These are phyloP conservation scores for Callimorpha dominula DNA, from an alignment of 2,888 invertebrate species.

Conservation along the genomic window DNA sequence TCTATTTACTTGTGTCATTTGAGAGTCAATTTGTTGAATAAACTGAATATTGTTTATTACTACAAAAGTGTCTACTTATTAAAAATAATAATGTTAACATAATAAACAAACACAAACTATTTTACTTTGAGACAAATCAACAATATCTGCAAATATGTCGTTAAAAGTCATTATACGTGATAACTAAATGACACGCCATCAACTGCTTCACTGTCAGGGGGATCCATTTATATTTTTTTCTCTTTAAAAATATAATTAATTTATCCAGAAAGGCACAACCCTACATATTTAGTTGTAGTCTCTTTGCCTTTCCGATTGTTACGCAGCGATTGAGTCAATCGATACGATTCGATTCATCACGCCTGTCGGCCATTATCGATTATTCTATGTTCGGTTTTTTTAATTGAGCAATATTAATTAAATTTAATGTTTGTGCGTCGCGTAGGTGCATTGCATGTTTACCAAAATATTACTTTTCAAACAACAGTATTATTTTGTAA, in stretches of 20 bases:
- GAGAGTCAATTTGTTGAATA: neutral
- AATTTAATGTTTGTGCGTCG: slow-evolving; percentile 31
- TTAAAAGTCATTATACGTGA: neutral
- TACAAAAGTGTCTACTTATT: neutral
- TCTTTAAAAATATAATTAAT: neutral
- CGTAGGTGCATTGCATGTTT: slow-evolving; percentile 31
- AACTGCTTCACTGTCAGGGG: neutral
- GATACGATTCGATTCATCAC: slow-evolving; percentile 40
- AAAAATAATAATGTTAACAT: neutral
- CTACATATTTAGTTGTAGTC: slow-evolving; percentile 6
- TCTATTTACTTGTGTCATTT: neutral
- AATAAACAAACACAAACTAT: neutral
- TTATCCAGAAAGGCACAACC: neutral
- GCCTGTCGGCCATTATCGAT: slow-evolving; percentile 25
- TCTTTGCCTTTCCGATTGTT: slow-evolving; percentile 31
- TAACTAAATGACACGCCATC: neutral
- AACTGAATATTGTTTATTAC: neutral
- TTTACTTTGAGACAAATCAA: neutral
- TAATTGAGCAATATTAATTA: slow-evolving; percentile 42
- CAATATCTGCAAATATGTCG: too few relatives aligned
- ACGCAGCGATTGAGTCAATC: slow-evolving; percentile 28
- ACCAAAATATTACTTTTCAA: slow-evolving; percentile 29
- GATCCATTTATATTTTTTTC: neutral
- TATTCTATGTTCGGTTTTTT: slow-evolving; percentile 25
- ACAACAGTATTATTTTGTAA: slow-evolving; percentile 23